Percentiles rank a stretch among this genome's conserved stretches.
Evolutionary conservation across 2,113 vertebrate genomes (phyloP).

Genomic region (Pelmatolapia mariae): DNA sequence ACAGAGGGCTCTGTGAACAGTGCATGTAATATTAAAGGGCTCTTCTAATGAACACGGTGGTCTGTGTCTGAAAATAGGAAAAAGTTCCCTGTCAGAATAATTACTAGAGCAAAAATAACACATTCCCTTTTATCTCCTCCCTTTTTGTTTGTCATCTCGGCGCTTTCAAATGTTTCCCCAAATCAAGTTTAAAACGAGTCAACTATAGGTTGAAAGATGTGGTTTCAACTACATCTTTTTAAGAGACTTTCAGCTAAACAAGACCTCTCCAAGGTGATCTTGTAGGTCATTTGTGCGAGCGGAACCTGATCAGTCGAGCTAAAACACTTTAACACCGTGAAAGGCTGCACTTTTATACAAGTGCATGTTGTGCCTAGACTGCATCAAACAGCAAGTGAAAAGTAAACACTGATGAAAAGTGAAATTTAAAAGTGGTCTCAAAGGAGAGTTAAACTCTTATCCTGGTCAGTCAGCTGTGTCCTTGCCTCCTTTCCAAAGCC

Average conservation of each 20-base stretch:
- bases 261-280: rapidly evolving
- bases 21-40: background rate
- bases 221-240: background rate
- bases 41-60: background rate
- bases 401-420: background rate
- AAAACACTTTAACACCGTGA: background rate
- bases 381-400: background rate
- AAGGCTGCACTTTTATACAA: background rate
- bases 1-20: background rate
- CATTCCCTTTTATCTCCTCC: background rate
- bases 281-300: rapidly evolving
- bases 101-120: background rate
- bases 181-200: background rate
- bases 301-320: rapidly evolving
- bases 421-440: background rate
- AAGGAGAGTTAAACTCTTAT: background rate
- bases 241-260: background rate
- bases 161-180: background rate
- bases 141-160: background rate
- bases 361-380: background rate
- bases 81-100: background rate
- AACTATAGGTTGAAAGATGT: too few relatives aligned
- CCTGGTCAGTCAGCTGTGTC: background rate
- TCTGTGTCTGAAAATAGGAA: background rate
- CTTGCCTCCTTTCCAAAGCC: background rate